These are phyloP conservation scores for Drosophila multiciliata DNA, from an alignment of 2,888 invertebrate species.

Conservation along the genomic window DNA sequence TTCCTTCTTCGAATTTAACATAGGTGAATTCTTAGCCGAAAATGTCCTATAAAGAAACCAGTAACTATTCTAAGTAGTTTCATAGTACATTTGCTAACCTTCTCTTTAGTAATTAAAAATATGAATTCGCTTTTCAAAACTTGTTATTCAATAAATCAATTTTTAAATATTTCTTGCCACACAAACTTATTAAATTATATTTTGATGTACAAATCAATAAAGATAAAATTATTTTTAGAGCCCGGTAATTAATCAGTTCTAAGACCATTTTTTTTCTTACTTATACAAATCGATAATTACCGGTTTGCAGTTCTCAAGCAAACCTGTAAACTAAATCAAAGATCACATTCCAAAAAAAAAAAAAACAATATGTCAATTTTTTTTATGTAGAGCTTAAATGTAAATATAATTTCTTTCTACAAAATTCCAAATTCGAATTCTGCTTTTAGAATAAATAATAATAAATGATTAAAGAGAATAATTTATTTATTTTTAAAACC, in stretches of 20 bases:
- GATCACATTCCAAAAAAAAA: neutral
- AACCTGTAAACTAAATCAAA: neutral
- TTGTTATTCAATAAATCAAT: neutral
- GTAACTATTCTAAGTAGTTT: neutral
- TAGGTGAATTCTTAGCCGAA: too few relatives aligned
- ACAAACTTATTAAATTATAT: neutral
- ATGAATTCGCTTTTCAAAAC: neutral
- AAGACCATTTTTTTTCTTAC: neutral
- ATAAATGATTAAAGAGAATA: neutral
- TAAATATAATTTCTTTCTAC: neutral
- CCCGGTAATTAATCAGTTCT: neutral
- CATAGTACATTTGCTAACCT: neutral
- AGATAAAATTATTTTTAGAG: neutral
- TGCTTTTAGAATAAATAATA: too few relatives aligned
- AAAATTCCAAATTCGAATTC: neutral
- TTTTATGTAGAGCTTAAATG: rapidly evolving
- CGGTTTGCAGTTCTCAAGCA: neutral
- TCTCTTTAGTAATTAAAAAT: neutral
- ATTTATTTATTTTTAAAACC: neutral
- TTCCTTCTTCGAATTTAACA: too few relatives aligned
- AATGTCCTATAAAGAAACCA: too few relatives aligned
- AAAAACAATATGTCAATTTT: rapidly evolving
- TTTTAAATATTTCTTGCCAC: neutral
- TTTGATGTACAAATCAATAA: neutral
- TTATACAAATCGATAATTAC: neutral